A percentile compares a stretch with the other conserved stretches of the same genome.
These are phyloP conservation scores for Gambusia yucatana DNA, from an alignment of 2,797 vertebrate species.

Conservation along the genomic window DNA sequence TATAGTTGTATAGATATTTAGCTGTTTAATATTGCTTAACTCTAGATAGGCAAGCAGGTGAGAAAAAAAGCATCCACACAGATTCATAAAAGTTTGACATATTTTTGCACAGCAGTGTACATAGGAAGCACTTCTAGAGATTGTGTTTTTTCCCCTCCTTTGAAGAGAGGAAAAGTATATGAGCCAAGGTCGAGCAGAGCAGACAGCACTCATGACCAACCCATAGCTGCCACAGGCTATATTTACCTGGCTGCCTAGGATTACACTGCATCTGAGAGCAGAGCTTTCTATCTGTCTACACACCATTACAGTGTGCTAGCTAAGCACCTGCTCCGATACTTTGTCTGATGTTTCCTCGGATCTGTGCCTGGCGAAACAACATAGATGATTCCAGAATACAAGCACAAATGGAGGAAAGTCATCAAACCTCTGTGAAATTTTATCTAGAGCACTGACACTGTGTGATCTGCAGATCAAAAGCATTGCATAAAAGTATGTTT, in stretches of 20 bases:
- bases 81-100: not conserved
- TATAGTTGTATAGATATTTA: not conserved
- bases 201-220: conserved; percentile 64
- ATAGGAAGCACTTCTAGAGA: not conserved
- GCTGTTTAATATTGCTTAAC: not conserved
- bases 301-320: conserved; percentile 38
- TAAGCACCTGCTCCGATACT: conserved; percentile 52
- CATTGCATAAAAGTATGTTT: conserved; percentile 24
- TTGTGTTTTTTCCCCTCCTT: conserved; percentile 41
- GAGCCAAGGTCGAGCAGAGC: conserved; percentile 71
- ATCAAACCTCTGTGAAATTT: conserved; percentile 42
- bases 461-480: conserved; percentile 45
- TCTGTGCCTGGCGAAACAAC: conserved; percentile 43
- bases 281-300: conserved; percentile 49
- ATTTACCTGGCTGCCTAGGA: conserved; percentile 76
- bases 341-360: conserved; percentile 51
- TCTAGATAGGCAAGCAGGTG: not conserved
- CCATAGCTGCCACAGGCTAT: conserved; percentile 68
- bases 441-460: conserved; percentile 37
- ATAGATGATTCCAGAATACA: conserved; percentile 45
- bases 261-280: conserved; percentile 66
- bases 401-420: conserved; percentile 38
- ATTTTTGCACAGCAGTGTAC: not conserved
- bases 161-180: conserved; percentile 55
- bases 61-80: not conserved